Evolutionary conservation across 2,888 invertebrate species (phyloP).

Genomic region (Troides oblongomaculatus): DNA sequence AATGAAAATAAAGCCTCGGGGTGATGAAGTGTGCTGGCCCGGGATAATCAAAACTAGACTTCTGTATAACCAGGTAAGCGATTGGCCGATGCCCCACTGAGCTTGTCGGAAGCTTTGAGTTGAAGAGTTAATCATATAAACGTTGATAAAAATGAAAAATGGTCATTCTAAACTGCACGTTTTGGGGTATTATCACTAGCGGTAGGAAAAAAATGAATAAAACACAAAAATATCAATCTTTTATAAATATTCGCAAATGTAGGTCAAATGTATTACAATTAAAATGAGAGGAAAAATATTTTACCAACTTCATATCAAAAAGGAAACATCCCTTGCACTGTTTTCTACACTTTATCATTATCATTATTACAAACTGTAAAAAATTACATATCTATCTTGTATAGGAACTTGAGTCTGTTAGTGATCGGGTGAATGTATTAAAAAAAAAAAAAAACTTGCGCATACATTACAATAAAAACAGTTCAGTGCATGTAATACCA

Average conservation of each 20-base stretch:
- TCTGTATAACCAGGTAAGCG: too few species aligned
- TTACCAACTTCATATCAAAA: conserved; percentile 78
- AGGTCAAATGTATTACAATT: conserved; percentile 79
- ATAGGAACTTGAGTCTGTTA: conserved; percentile 68
- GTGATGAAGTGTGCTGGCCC: too few species aligned
- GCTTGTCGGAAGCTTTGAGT: too few species aligned
- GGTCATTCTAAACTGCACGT: background rate
- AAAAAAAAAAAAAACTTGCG: conserved; percentile 24
- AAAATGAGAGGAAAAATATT: conserved; percentile 76
- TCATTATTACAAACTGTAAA: conserved; percentile 54
- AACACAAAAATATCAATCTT: conserved; percentile 70
- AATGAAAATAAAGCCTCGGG: too few species aligned
- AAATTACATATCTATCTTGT: conserved; percentile 56
- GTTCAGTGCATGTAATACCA: conserved; percentile 29
- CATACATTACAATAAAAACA: conserved; percentile 25
- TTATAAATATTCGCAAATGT: conserved; percentile 80
- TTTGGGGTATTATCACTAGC: background rate
- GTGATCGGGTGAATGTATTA: conserved; percentile 48
- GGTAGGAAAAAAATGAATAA: conserved; percentile 48
- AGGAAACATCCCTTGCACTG: conserved; percentile 70
- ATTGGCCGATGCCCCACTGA: too few species aligned
- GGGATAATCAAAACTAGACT: too few species aligned
- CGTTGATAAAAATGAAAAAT: background rate
- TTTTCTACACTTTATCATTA: conserved; percentile 79
- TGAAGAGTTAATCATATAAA: background rate